These are phyloP conservation scores for Drosophila robusta DNA, from an alignment of 2,888 invertebrate genomes.

Conservation along the genomic window DNA sequence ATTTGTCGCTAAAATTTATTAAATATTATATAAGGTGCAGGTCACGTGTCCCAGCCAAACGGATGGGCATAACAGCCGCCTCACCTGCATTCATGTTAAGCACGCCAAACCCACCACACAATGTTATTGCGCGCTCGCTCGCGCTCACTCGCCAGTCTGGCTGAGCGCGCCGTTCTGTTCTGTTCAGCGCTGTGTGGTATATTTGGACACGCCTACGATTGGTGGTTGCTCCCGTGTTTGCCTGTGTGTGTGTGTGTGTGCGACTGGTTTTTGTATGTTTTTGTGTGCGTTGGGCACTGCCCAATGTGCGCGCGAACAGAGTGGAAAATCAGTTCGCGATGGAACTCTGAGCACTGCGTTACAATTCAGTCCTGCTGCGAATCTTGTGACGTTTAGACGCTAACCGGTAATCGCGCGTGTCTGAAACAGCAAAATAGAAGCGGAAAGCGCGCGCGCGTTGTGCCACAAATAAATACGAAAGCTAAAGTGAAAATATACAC, in stretches of 20 bases:
- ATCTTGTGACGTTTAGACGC: constrained; percentile 84
- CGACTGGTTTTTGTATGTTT: constrained; percentile 5
- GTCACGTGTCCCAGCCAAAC: not conserved
- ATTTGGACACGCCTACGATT: constrained; percentile 53
- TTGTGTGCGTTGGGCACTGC: constrained; percentile 33
- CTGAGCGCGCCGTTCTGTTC: not conserved
- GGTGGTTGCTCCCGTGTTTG: constrained; percentile 46
- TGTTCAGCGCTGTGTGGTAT: constrained; percentile 12
- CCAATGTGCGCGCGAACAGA: constrained; percentile 48
- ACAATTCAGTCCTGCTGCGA: constrained; percentile 85
- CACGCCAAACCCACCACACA: constrained; percentile 44
- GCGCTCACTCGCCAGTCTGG: constrained; percentile 4
- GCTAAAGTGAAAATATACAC: constrained; percentile 18
- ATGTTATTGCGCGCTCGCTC: constrained; percentile 12
- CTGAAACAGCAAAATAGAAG: constrained; percentile 17
- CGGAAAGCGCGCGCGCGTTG: constrained; percentile 33
- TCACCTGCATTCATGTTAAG: constrained; percentile 44
- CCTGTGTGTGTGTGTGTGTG: constrained; percentile 21
- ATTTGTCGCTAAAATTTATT: not conserved
- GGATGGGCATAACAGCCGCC: constrained; percentile 11
- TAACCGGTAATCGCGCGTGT: constrained; percentile 78
- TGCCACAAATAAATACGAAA: constrained; percentile 25
- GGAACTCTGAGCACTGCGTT: constrained; percentile 51
- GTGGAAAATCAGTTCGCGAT: constrained; percentile 48
- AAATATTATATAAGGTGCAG: not conserved